Evolutionary conservation across 2,797 vertebrate genomes (phyloP), one percentile per base, ranked within the genome.

Genomic region (Echiichthys vipera): DNA sequence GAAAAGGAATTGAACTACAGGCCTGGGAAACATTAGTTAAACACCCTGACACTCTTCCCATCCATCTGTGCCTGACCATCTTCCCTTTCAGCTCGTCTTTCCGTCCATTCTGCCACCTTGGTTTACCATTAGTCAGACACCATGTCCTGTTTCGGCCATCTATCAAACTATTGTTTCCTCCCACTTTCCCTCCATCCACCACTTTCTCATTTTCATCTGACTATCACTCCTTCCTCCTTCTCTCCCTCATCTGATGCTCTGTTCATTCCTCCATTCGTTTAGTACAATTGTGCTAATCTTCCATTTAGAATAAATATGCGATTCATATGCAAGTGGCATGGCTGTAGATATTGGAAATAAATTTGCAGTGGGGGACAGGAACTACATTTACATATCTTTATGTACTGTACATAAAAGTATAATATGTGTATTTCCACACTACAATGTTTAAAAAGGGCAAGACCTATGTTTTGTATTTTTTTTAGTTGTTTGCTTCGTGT

Each of bases 1-100:
- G 86, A 84, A 72, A 81, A 87, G 84, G 87, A 92, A 91, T 89
- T 88, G 89, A 91, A 92, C 88, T 85, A 87, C 81, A 85, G 83
- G 80, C 82, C 78, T 70, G 90, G 92, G 88, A 89, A 82, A 87
- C 89, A 92, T 92, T 87, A 89, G 65, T 89, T 84, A 87, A 76
- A 73, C 67, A 70, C 58, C 58, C 32, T 76, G 87, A 88, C 87
- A 85, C 65, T n/a, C 77, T 36, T 47, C 49, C 67, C 84, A 91
- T 90, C 86, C 80, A 86, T 91, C 89, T 88, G 85, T 59, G 71
- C 81, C 77, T 87, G 82, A 49, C 51, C 59, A 5, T 57, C 80
- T 77, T 83, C 79, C 81, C 82, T 80, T 84, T 71, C 76, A 69
- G 68, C 74, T 79, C 76, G 34, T 76, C 57, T 64, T 63, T 73